These are phyloP conservation scores for Athripsodes cinereus DNA, from an alignment of 2,888 invertebrate species.

Conservation along the genomic window DNA sequence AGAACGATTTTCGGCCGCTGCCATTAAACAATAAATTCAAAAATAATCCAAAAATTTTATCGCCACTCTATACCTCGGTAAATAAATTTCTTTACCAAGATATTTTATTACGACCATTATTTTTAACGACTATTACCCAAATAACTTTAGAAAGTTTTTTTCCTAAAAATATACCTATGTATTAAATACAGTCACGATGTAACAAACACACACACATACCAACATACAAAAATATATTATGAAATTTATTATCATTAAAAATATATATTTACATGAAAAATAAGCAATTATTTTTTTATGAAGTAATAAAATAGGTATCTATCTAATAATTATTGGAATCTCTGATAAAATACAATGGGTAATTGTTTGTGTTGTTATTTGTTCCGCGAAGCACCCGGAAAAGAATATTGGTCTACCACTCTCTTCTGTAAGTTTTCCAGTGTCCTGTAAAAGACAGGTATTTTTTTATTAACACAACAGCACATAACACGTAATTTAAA, in stretches of 20 bases:
- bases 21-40: neutral
- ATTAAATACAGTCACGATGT: neutral
- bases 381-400: too few species aligned
- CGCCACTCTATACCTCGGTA: neutral
- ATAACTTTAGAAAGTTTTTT: neutral
- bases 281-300: too few species aligned
- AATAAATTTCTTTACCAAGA: neutral
- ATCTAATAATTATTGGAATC: too few species aligned
- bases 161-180: neutral
- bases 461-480: too few species aligned
- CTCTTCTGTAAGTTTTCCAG: too few species aligned
- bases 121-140: conserved; percentile 4
- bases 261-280: neutral
- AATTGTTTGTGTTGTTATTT: too few species aligned
- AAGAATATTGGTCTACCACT: too few species aligned
- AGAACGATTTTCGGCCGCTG: too few species aligned
- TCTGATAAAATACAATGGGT: too few species aligned
- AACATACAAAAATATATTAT: neutral
- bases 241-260: neutral
- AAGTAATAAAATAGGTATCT: too few species aligned
- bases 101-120: neutral
- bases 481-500: too few species aligned
- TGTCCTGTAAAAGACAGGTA: too few species aligned
- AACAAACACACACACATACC: neutral
- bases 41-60: conserved; percentile 1